A percentile compares a stretch with the other conserved stretches of the same genome.
These are phyloP conservation scores for Amblyraja radiata DNA, from an alignment of 2,797 vertebrate genomes.

Conservation along the genomic window DNA sequence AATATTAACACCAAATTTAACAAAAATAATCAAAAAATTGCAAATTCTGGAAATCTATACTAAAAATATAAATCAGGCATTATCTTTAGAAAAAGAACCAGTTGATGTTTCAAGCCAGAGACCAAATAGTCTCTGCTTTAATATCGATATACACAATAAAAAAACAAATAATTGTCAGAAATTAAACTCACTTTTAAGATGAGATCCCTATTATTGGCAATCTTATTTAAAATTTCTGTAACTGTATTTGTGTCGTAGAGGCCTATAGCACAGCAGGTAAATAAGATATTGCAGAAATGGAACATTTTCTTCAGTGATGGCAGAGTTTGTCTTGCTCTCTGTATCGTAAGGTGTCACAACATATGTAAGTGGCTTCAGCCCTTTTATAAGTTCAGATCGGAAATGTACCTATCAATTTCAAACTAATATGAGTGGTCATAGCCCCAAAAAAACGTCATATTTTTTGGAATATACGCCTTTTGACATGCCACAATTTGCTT, in stretches of 20 bases:
- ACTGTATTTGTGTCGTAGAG: too few species aligned
- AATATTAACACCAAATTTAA: not conserved
- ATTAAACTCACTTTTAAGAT: not conserved
- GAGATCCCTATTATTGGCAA: fast-evolving
- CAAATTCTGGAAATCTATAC: too few species aligned
- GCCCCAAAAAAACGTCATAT: too few species aligned
- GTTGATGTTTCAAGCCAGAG: too few species aligned
- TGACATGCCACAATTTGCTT: too few species aligned
- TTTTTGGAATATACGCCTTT: too few species aligned
- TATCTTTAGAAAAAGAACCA: too few species aligned
- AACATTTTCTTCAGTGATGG: not conserved
- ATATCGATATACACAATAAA: not conserved
- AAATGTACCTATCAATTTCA: not conserved
- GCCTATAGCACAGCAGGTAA: not conserved
- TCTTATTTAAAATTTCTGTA: not conserved
- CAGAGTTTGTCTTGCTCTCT: not conserved
- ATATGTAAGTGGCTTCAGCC: too few species aligned
- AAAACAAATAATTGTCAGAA: not conserved
- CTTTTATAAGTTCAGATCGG: not conserved
- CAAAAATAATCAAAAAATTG: not conserved
- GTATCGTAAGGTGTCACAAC: not conserved
- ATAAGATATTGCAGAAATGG: not conserved
- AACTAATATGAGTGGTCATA: too few species aligned
- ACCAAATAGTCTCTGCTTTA: too few species aligned
- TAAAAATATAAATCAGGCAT: too few species aligned